Percentiles rank a stretch among this genome's conserved stretches.
Conservation (phyloP, 2,888 invertebrate species). For the Thumatha senex region DNA sequence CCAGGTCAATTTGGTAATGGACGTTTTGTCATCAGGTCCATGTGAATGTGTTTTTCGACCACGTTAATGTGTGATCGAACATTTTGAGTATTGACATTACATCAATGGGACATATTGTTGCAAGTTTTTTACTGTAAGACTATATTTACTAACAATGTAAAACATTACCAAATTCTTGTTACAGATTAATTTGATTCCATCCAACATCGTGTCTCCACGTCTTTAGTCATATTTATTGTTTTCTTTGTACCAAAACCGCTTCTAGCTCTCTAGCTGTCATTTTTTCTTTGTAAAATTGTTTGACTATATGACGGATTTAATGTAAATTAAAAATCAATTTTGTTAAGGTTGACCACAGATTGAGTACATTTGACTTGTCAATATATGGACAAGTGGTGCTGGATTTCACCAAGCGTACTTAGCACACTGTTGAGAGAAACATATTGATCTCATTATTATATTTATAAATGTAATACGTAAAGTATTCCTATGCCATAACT, state of each 20-base stretch:
- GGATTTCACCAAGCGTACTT: slow-evolving; percentile 20
- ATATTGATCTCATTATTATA: slow-evolving; percentile 79
- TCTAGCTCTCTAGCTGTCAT: slow-evolving; percentile 67
- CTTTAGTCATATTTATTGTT: slow-evolving; percentile 50
- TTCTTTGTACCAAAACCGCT: slow-evolving; percentile 50
- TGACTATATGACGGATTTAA: slow-evolving; percentile 42
- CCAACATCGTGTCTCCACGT: slow-evolving; percentile 43
- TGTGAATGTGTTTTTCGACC: too few species aligned
- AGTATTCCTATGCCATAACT: slow-evolving; percentile 73
- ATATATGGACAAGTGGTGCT: slow-evolving; percentile 21
- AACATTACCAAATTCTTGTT: slow-evolving; percentile 26
- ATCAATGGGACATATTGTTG: too few species aligned
- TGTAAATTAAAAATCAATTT: slow-evolving; percentile 54
- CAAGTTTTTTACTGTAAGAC: too few species aligned
- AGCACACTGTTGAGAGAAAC: slow-evolving; percentile 43
- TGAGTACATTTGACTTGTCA: slow-evolving; percentile 30
- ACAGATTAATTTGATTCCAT: slow-evolving; percentile 47
- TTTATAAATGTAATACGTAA: slow-evolving; percentile 65
- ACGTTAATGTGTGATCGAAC: too few species aligned
- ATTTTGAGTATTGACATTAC: too few species aligned
- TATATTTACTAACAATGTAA: too few species aligned
- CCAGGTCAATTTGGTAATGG: too few species aligned
- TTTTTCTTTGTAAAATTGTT: slow-evolving; percentile 45
- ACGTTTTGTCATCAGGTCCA: too few species aligned
- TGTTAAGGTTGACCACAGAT: slow-evolving; percentile 33